Evolutionary conservation across 2,113 vertebrate species (phyloP), one percentile per base, ranked within the genome.

Genomic region (Paraplagusia blochii): DNA sequence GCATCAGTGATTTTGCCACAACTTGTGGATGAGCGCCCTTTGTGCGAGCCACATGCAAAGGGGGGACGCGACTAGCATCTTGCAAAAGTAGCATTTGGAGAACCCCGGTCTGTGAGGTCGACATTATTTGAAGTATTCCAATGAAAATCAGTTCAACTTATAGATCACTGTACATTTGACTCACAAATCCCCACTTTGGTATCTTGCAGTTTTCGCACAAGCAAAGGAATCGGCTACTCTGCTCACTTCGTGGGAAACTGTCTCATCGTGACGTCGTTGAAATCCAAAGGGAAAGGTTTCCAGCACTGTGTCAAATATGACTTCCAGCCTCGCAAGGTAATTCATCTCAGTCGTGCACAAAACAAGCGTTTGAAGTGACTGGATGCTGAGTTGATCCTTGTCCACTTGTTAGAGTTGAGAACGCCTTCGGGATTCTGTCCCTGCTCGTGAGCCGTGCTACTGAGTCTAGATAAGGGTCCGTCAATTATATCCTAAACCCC

Each of bases 241-340:
- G 97, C 97, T 74, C 97, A 99, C 91, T 99, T 99, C 84, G 97
- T 99, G 85, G 97, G 97, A 69, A 99, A 99, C 87, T 99, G 97
- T 86, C 91, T 99, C 66, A 99, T 99, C 61, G 96, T 99, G 58
- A 99, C 97, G 2, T 99, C 97, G 0, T 18, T 99, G 82, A 99
- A 99, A 82, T 99, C 96, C 34, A 99, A 99, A 90, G 97, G 97
- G 83, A 99, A 99, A 93, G 97, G 97, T 76, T 99, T 99, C 70
- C 97, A 99, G 85, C 97, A 99, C 87, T 99, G 97, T 90, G 97
- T 99, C 62, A 99, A 99, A 66, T 99, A 98, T 0, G 97, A 99
- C 87, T 99, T 99, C 80, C 97, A 99, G 52, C 97, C 97, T 43
- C 93, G 96, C 39, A 99, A 99, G 93, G 95, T 99, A 87, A 90